Base-by-base conservation (phyloP, 1,140 invertebrate species). In the Hyles vespertilio region DNA sequence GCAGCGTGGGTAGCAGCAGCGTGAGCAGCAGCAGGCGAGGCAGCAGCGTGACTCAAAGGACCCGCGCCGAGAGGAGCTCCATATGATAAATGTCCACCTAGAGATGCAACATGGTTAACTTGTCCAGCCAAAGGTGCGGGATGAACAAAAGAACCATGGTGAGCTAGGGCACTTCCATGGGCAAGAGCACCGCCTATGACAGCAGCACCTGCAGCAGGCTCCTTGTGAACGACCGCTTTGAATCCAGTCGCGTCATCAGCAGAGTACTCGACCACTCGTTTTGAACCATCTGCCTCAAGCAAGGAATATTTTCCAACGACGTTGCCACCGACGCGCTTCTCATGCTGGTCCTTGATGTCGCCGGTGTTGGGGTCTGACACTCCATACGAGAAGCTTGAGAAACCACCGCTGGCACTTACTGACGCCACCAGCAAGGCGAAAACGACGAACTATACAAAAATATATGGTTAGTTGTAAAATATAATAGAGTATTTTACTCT, bases 241-340 rank as follows among this genome's bases (percentile, higher is more conserved):
- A 90, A 90, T 34, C 89, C 90, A 57, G 76, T 82, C 59, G 88
- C 82, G 10, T 79, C 77, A 63, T 87, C 72, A 51, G 89, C 84
- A 12, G 86, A 78, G 64, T 90, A 90, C 65, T 91, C 83, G 3
- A 91, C 89, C 5, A 80, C 84, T 40, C 90, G 75, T 61, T 85
- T 84, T 50, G 83, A 82, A 52, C 90, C 88, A 64, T 89, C 89
- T 11, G 89, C 76, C 56, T 90, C 89, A 36, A 89, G 61, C 6
- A 89, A 72, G 9, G 84, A 82, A 74, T 88, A 89, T 59, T 81
- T 76, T 11, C 92, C 92, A 47, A 89, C 85, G 11, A 92, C 91
- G 44, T 89, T 72, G 67, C 92, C 90, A 1, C 92, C 92, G 56
- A 89, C 80, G 12, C 90, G 82, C 32, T 74, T 84, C 67, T 91